Evolutionary conservation across 1,140 invertebrate genomes (phyloP).

Genomic region (Orius insidiosus): DNA sequence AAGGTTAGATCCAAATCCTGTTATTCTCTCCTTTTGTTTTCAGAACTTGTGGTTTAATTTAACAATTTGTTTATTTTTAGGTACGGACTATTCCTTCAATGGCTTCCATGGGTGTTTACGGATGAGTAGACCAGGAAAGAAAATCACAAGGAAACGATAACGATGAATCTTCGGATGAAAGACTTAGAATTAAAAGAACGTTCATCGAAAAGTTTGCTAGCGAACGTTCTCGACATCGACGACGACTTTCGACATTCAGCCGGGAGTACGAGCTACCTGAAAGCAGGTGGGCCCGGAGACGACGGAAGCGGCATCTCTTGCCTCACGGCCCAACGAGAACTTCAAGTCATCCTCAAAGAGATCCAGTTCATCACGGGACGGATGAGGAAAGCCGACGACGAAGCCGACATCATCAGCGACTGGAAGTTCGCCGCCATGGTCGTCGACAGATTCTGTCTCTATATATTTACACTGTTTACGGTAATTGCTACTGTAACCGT

Average conservation of each 20-base stretch:
- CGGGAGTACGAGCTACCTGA: constrained; percentile 25
- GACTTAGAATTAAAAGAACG: constrained; percentile 82
- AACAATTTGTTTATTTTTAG: constrained; percentile 35
- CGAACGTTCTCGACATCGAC: constrained; percentile 87
- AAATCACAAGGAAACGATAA: constrained; percentile 77
- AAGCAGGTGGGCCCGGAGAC: constrained; percentile 26
- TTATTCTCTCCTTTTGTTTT: no score
- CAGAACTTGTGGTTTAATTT: no score
- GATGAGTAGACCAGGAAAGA: constrained; percentile 86
- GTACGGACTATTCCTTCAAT: constrained; percentile 85
- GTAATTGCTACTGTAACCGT: constrained; percentile 88
- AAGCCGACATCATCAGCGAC: constrained; percentile 81
- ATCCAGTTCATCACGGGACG: constrained; percentile 83
- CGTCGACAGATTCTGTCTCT: constrained; percentile 92
- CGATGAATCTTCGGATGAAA: constrained; percentile 71
- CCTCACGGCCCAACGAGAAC: constrained; percentile 37
- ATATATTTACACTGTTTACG: constrained; percentile 92
- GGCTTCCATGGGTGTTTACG: constrained; percentile 88
- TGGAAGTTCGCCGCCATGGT: constrained; percentile 99
- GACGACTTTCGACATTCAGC: constrained; percentile 62
- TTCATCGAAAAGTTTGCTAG: constrained; percentile 80
- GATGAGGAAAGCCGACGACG: constrained; percentile 77
- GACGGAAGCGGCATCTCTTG: constrained; percentile 23
- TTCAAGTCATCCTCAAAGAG: constrained; percentile 75
- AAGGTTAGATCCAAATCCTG: no score